Conservation (phyloP, 2,797 vertebrate genomes). For the Bradypus variegatus region DNA sequence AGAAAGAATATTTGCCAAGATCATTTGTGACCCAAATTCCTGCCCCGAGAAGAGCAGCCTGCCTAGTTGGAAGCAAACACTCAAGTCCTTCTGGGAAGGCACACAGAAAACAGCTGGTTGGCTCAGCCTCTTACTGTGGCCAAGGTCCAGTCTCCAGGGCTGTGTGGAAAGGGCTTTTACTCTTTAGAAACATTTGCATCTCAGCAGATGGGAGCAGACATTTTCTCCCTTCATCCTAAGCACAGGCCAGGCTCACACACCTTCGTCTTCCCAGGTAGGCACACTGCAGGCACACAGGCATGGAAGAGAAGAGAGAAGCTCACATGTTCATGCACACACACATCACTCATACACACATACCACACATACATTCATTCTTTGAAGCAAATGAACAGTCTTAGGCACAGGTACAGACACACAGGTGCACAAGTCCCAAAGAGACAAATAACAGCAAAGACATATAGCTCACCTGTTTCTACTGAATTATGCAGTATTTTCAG, state of each 20-base stretch:
- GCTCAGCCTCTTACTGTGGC: conserved; percentile 7
- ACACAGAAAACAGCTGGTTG: conserved; percentile 41
- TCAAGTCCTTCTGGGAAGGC: conserved; percentile 25
- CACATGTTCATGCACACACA: background rate
- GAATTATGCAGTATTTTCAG: background rate
- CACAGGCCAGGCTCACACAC: background rate
- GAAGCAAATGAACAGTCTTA: background rate
- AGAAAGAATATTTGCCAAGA: conserved; percentile 57
- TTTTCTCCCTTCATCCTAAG: background rate
- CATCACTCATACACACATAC: background rate
- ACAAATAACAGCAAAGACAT: background rate
- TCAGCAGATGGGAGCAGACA: background rate
- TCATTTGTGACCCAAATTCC: conserved; percentile 58
- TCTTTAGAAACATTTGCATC: conserved; percentile 13
- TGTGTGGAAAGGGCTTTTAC: conserved; percentile 16
- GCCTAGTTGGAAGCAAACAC: conserved; percentile 48
- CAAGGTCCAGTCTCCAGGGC: conserved; percentile 24
- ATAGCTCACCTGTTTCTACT: background rate
- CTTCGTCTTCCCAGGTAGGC: background rate
- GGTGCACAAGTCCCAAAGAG: background rate
- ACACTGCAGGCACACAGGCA: background rate
- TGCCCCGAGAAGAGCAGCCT: conserved; percentile 44
- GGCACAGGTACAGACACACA: background rate
- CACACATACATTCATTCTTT: background rate
- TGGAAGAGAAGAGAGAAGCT: background rate